A percentile compares a stretch with the other conserved stretches of the same genome.
phyloP scores from a whole-genome alignment of 2,113 vertebrate species.

The Cyanistes caeruleus region DNA sequence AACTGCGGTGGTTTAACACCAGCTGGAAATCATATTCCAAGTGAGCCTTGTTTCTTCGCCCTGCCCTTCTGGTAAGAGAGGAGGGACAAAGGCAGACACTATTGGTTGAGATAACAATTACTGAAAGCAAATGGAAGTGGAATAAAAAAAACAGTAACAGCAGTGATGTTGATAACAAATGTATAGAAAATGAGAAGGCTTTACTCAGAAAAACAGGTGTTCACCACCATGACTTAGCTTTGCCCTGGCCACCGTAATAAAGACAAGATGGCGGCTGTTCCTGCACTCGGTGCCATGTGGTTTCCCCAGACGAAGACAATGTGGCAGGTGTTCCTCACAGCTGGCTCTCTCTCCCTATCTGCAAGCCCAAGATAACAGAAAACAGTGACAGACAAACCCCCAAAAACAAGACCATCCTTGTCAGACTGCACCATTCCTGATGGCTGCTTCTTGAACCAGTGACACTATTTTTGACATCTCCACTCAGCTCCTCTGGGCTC shows the following conservation, averaged over 20 bases:
- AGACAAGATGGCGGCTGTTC: neutral
- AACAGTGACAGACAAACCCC: neutral
- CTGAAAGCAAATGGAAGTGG: neutral
- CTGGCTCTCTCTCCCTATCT: neutral
- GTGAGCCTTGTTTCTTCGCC: neutral
- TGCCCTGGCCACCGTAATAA: too few relatives aligned
- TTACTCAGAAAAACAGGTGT: neutral
- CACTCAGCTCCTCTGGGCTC: neutral
- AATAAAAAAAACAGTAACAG: neutral
- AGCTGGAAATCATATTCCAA: neutral
- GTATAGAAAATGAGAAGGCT: neutral
- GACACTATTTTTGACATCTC: neutral
- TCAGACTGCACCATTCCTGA: neutral
- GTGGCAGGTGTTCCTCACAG: neutral
- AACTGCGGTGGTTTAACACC: neutral
- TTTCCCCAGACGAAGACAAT: neutral
- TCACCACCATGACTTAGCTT: neutral
- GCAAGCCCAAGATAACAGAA: neutral
- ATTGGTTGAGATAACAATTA: neutral
- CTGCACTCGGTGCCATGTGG: accelerated
- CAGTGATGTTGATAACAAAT: neutral
- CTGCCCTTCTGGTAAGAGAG: neutral
- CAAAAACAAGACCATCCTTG: neutral
- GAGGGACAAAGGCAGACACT: neutral
- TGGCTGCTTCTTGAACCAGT: neutral